Evolutionary conservation across 2,113 vertebrate genomes (phyloP).

Genomic region (Rallus limicola): DNA sequence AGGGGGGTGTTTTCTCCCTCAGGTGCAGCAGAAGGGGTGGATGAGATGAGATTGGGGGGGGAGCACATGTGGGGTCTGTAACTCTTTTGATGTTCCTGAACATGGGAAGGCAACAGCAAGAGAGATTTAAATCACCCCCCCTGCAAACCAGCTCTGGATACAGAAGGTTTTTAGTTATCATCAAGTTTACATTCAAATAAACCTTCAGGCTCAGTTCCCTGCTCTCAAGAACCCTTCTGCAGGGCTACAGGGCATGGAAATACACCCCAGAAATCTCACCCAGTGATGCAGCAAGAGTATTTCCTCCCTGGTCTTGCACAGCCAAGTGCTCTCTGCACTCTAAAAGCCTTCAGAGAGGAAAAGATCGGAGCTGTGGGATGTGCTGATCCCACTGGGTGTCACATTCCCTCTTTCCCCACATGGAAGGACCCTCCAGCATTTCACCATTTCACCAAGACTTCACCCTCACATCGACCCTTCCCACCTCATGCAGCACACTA

Average conservation of each 20-base stretch:
- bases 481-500: neutral
- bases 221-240: rapidly evolving
- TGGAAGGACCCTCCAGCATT: neutral
- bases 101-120: neutral
- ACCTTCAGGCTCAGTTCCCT: neutral
- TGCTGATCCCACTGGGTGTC: rapidly evolving
- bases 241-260: neutral
- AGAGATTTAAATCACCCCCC: neutral
- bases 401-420: neutral
- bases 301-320: neutral
- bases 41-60: neutral
- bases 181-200: neutral
- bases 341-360: neutral
- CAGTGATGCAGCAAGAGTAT: neutral
- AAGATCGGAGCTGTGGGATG: neutral
- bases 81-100: neutral
- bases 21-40: neutral
- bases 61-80: rapidly evolving
- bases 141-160: neutral
- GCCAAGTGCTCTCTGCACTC: rapidly evolving
- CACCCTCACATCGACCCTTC: rapidly evolving
- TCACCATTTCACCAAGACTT: neutral
- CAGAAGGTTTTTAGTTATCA: neutral
- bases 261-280: neutral
- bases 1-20: neutral